Evolutionary conservation across 2,113 vertebrate species (phyloP).

Genomic region (Clarias gariepinus): DNA sequence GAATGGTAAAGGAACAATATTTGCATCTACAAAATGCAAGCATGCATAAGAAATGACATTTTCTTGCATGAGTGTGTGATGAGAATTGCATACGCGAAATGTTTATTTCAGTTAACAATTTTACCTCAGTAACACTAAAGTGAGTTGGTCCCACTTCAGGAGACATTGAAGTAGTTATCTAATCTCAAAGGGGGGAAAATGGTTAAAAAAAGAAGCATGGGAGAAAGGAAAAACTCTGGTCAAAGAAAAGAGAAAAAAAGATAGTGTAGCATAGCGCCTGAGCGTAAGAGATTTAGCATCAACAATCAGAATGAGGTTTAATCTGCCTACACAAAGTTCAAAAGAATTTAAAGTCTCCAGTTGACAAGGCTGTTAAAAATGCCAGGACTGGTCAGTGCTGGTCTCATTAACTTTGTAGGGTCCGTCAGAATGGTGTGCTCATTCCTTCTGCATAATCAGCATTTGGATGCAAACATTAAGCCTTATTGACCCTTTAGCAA

Average conservation of each 20-base stretch:
- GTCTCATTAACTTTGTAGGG: constrained; percentile 33
- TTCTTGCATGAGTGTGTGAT: not conserved
- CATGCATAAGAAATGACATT: not conserved
- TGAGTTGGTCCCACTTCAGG: not conserved
- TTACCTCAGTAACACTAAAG: not conserved
- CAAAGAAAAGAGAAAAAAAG: not conserved
- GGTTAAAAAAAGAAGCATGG: not conserved
- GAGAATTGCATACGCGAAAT: not conserved
- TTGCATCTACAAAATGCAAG: not conserved
- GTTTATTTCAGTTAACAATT: not conserved
- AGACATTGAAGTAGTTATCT: not conserved
- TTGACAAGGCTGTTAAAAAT: constrained; percentile 16
- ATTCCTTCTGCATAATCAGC: constrained; percentile 26
- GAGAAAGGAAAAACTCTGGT: not conserved
- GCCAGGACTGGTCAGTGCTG: not conserved
- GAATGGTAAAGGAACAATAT: not conserved
- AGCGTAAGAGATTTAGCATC: not conserved
- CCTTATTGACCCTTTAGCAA: constrained; percentile 39
- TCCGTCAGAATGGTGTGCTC: constrained; percentile 6
- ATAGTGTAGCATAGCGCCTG: not conserved
- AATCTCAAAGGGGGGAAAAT: not conserved
- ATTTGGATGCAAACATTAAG: constrained; percentile 48
- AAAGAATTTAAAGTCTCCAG: constrained; percentile 22
- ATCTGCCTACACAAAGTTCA: constrained; percentile 15
- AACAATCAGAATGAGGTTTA: not conserved